Percentiles rank a stretch among this genome's conserved stretches.
These are phyloP conservation scores for Drosophila obscura DNA, from an alignment of 1,140 invertebrate species.

Conservation along the genomic window DNA sequence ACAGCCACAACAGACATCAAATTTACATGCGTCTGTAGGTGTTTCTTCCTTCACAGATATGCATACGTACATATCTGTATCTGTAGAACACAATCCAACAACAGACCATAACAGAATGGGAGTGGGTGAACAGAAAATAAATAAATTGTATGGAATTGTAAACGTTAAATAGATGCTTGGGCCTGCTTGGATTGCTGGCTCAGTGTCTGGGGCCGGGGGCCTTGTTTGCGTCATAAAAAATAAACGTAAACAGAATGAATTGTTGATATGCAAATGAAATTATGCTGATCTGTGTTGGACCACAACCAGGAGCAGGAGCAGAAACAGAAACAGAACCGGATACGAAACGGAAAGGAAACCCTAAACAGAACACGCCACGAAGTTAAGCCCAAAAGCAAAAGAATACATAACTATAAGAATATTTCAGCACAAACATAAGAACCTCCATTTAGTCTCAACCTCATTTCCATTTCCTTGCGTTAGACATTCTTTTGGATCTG, in stretches of 20 bases:
- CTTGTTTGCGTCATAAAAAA: slow-evolving; percentile 64
- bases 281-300: slow-evolving; percentile 61
- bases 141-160: slow-evolving; percentile 43
- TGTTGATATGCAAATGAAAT: slow-evolving; percentile 69
- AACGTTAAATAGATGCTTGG: slow-evolving; percentile 36
- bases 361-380: neutral
- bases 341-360: too few relatives aligned
- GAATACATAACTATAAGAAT: slow-evolving; percentile 30
- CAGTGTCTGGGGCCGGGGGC: neutral
- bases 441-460: neutral
- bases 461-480: slow-evolving; percentile 41
- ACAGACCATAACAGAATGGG: slow-evolving; percentile 17
- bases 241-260: slow-evolving; percentile 67
- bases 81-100: slow-evolving; percentile 26
- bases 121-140: slow-evolving; percentile 13
- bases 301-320: slow-evolving; percentile 11
- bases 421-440: slow-evolving; percentile 32
- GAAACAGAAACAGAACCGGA: slow-evolving; percentile 16
- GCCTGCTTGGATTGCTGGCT: too few relatives aligned
- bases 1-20: slow-evolving; percentile 46
- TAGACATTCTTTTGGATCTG: slow-evolving; percentile 21
- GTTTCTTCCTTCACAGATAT: slow-evolving; percentile 2
- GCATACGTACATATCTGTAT: neutral
- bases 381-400: slow-evolving; percentile 25
- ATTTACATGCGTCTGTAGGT: slow-evolving; percentile 52